A percentile compares a stretch with the other conserved stretches of the same genome.
Evolutionary conservation across 2,113 vertebrate genomes (phyloP).

Genomic region (Dromiciops gliroides): DNA sequence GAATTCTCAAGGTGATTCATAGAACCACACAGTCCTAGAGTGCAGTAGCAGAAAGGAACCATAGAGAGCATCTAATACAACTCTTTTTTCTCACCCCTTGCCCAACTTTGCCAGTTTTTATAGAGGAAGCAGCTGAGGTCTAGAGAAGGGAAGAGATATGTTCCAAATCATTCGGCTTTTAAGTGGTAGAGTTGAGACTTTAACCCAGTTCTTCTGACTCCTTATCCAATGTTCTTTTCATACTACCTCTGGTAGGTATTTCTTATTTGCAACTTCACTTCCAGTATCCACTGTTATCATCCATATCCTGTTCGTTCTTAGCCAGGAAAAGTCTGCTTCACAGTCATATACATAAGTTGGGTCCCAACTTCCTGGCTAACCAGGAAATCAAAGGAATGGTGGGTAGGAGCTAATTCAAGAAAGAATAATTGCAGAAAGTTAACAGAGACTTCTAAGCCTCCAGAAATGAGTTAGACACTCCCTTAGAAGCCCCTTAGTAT

Average conservation of each 20-base stretch:
- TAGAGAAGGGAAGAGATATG: neutral
- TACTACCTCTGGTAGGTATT: neutral
- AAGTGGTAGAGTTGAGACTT: neutral
- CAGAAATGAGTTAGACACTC: neutral
- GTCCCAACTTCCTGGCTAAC: neutral
- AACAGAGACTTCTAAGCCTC: neutral
- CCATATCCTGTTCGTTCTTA: neutral
- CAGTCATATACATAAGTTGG: neutral
- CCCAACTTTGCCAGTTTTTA: neutral
- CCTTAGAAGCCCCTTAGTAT: neutral
- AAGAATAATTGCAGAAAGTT: conserved; percentile 25
- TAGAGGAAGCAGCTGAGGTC: neutral
- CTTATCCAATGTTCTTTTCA: neutral
- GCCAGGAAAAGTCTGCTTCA: neutral
- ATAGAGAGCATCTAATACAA: neutral
- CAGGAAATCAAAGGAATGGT: conserved; percentile 34
- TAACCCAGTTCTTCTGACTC: neutral
- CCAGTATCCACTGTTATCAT: neutral
- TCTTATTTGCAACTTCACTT: neutral
- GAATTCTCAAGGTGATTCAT: neutral
- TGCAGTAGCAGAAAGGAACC: neutral
- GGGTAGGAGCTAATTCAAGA: conserved; percentile 25
- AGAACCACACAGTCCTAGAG: neutral
- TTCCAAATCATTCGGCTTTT: neutral
- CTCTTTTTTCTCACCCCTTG: neutral